Evolutionary conservation across 2,113 vertebrate genomes (phyloP), one percentile per base, ranked within the genome.

Genomic region (Brachypodius melanocephalos): DNA sequence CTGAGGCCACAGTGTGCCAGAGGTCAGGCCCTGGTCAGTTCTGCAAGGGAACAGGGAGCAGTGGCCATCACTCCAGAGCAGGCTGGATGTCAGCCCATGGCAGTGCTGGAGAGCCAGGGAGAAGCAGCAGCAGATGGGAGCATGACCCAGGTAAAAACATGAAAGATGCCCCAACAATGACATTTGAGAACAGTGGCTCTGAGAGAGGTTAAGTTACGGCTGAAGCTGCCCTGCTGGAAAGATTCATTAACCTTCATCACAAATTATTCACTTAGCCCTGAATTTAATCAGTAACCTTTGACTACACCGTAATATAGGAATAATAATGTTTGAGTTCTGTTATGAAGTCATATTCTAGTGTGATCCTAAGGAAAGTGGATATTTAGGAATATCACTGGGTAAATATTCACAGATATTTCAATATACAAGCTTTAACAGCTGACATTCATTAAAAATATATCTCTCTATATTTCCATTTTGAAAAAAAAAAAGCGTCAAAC

Each of bases 81-180:
- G 67, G 26, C 8, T 51, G 49, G 5, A 34, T 68, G 16, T 34
- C 5, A 11, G 32, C 52, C 34, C 22, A 28, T 0, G 1, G 51
- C 0, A 0, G 2, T 28, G 22, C 38, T 49, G 25, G 11, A 8
- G 4, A 9, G 11, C 31, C 48, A 34, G 32, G 42, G 17, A 66
- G 21, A 22, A 74, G 51, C 36, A 61, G 55, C 5, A 0, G 29
- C 25, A 71, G 5, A 19, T 57, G 45, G 40, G 15, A 74, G 31
- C 5, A 13, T 55, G 67, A 38, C 6, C 9, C 34, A 45, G 11
- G 20, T 32, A 31, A 36, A 14, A 66, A 48, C 6, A 36, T 6
- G 17, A 29, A 78, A 55, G 25, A 16, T 3, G 2, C 5, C 28
- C 24, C 57, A 82, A 8, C 5, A 62, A 48, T 29, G n/a, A 54